These are phyloP conservation scores for Crematogaster levior DNA, from an alignment of 2,888 invertebrate genomes.

Conservation along the genomic window DNA sequence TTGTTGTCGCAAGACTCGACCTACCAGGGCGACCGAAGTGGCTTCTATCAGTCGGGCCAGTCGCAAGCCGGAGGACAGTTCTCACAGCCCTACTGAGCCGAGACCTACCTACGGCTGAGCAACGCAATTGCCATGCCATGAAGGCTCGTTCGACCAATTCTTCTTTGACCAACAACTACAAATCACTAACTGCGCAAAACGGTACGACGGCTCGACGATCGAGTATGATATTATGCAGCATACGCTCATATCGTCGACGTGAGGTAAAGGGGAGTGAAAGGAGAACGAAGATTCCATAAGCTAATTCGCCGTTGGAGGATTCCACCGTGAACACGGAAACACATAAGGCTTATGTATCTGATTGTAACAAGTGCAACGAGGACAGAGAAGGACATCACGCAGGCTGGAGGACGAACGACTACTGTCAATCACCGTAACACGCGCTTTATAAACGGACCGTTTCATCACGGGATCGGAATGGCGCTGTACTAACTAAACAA, in stretches of 20 bases:
- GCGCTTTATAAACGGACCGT: constrained; percentile 75
- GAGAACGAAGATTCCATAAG: constrained; percentile 57
- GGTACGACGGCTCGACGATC: constrained; percentile 81
- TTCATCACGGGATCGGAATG: constrained; percentile 77
- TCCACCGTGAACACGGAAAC: constrained; percentile 37
- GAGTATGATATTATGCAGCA: constrained; percentile 77
- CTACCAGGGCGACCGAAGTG: constrained; percentile 90
- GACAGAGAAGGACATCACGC: constrained; percentile 16
- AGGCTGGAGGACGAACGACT: constrained; percentile 65
- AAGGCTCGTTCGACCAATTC: constrained; percentile 85
- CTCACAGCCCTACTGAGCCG: constrained; percentile 90
- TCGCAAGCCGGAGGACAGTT: constrained; percentile 87
- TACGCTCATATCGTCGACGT: constrained; percentile 77
- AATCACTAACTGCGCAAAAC: constrained; percentile 82
- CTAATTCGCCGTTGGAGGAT: constrained; percentile 39
- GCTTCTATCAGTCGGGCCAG: constrained; percentile 87
- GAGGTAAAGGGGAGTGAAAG: constrained; percentile 67
- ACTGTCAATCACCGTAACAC: constrained; percentile 70
- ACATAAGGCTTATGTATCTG: constrained; percentile 38
- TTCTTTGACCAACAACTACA: constrained; percentile 82
- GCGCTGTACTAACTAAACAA: constrained; percentile 68
- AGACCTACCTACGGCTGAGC: constrained; percentile 81
- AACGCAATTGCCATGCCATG: constrained; percentile 85
- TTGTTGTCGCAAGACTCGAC: constrained; percentile 97
- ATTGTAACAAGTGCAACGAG: constrained; percentile 61